phyloP scores from a whole-genome alignment of 92 coral and sea anemone species.

The Phenganax stokvisi region DNA sequence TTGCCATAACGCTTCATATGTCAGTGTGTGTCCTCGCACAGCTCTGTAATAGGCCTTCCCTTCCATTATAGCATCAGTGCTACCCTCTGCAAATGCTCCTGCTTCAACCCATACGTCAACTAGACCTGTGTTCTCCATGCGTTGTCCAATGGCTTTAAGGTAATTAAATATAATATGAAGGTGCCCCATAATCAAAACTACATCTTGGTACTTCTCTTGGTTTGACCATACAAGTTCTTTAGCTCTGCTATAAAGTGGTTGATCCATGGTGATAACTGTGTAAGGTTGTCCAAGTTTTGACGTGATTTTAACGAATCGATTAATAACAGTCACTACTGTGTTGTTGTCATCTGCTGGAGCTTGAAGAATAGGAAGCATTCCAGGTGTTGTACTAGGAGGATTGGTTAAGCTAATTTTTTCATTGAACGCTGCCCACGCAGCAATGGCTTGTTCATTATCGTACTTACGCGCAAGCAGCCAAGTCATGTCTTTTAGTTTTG shows the following conservation, averaged over 20 bases:
- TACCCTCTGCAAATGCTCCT: not conserved
- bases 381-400: constrained; percentile 14
- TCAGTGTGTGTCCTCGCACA: not conserved
- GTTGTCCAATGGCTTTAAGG: constrained; percentile 19
- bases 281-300: not conserved
- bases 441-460: not conserved
- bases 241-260: constrained; percentile 13
- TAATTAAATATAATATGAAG: constrained; percentile 1
- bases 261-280: not conserved
- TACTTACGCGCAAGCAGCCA: not conserved
- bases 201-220: constrained; percentile 1
- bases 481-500: not conserved
- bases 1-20: not conserved
- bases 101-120: not conserved
- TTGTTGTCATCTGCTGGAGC: constrained; percentile 15
- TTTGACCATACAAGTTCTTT: constrained; percentile 24
- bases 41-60: not conserved
- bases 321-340: not conserved
- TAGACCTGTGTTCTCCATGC: constrained; percentile 11
- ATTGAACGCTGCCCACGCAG: constrained; percentile 12
- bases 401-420: not conserved
- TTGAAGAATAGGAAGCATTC: constrained; percentile 25
- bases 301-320: not conserved
- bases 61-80: not conserved
- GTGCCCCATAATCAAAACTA: constrained; percentile 10